Conservation (phyloP, 2,797 vertebrate genomes). For the Gobionotothen gibberifrons region DNA sequence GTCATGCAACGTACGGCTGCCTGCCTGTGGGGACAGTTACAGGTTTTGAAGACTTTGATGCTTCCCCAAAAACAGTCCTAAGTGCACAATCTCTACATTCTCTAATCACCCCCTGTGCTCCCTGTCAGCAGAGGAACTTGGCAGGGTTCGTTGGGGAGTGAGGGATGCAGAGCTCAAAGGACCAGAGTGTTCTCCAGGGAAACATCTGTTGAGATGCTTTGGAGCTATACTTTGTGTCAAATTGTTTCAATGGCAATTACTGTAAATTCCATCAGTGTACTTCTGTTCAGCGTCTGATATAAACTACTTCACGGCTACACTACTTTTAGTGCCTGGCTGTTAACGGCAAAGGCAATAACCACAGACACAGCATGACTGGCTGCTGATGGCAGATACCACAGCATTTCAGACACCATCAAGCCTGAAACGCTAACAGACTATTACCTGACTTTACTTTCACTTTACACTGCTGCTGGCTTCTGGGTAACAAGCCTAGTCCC, state of each 20-base stretch:
- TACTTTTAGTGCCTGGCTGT: constrained; percentile 2
- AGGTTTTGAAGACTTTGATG: constrained; percentile 44
- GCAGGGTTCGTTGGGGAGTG: constrained; percentile 30
- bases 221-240: constrained; percentile 56
- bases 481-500: not conserved
- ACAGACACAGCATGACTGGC: not conserved
- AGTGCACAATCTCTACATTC: constrained; percentile 22
- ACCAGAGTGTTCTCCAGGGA: constrained; percentile 38
- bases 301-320: constrained; percentile 30
- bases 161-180: constrained; percentile 31
- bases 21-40: constrained; percentile 18
- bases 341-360: constrained; percentile 10
- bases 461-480: not conserved
- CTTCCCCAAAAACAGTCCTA: constrained; percentile 25
- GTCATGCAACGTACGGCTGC: constrained; percentile 1
- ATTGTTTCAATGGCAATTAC: constrained; percentile 57
- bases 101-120: constrained; percentile 41
- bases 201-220: constrained; percentile 62
- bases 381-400: constrained; percentile 24
- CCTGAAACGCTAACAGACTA: not conserved
- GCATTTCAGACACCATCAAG: constrained; percentile 22
- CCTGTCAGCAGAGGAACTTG: constrained; percentile 48
- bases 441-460: not conserved
- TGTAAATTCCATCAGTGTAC: constrained; percentile 51
- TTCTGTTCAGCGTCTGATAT: constrained; percentile 37